Conservation (phyloP, 2,113 vertebrate genomes). For the Anguilla japonica region DNA sequence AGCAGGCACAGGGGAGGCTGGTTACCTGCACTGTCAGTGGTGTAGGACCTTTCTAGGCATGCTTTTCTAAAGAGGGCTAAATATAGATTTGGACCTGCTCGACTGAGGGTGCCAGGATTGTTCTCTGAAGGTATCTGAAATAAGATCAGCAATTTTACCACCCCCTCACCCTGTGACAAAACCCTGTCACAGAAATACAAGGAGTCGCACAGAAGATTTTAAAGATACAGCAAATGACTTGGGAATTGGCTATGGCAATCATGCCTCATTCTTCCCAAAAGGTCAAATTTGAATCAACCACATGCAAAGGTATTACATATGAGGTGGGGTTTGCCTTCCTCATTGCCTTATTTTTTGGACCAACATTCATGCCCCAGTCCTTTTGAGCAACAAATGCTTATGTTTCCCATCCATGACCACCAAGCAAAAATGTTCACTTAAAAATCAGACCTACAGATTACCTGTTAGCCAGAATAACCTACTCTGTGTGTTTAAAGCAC, state of each 20-base stretch:
- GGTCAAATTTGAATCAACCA: background rate
- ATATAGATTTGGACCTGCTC: background rate
- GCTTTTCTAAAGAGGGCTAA: background rate
- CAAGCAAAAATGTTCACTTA: no score
- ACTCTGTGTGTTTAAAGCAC: no score
- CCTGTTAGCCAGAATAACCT: no score
- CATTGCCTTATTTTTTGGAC: no score
- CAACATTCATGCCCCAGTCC: no score
- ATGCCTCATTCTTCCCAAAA: background rate
- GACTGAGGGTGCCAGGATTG: background rate
- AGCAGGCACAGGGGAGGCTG: constrained; percentile 23
- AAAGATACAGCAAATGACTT: background rate
- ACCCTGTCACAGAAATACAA: background rate
- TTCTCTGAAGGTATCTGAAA: background rate
- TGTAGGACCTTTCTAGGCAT: background rate
- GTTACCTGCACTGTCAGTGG: background rate
- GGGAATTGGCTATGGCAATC: background rate
- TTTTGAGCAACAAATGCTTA: no score
- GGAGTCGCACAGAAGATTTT: background rate
- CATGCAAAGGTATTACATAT: background rate
- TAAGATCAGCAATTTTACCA: background rate
- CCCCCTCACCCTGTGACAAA: background rate
- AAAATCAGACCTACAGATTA: no score
- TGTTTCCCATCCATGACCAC: no score
- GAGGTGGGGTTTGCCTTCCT: no score